Conservation (phyloP, 2,888 invertebrate genomes). For the Ophion ellenae region DNA sequence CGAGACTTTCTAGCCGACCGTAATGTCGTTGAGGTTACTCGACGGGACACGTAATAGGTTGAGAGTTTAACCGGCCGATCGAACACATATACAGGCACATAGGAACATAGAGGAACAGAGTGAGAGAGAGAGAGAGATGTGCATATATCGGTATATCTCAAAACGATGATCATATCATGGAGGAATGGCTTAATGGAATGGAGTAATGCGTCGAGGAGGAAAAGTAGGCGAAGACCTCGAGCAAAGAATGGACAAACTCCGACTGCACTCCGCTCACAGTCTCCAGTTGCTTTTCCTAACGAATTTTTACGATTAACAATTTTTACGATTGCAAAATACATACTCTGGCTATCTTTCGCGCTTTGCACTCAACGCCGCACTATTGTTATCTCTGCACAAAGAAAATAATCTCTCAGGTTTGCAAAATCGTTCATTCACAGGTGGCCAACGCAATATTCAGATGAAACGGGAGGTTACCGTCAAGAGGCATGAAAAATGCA, state of each 20-base stretch:
- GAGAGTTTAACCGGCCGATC: slow-evolving; percentile 72
- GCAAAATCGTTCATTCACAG: no score
- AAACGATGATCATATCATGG: slow-evolving; percentile 47
- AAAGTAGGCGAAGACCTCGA: slow-evolving; percentile 59
- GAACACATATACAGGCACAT: neutral
- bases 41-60: slow-evolving; percentile 78
- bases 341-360: no score
- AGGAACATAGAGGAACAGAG: neutral
- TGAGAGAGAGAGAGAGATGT: neutral
- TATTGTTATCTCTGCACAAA: no score
- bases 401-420: no score
- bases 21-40: slow-evolving; percentile 72
- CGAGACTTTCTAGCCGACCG: slow-evolving; percentile 75
- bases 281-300: slow-evolving; percentile 28
- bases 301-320: slow-evolving; percentile 3
- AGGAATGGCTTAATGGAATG: slow-evolving; percentile 28
- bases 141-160: slow-evolving; percentile 12
- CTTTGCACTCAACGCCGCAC: no score
- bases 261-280: slow-evolving; percentile 10
- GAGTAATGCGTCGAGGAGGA: slow-evolving; percentile 39
- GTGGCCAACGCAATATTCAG: no score
- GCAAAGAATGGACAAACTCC: slow-evolving; percentile 8
- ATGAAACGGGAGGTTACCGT: no score
- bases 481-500: no score
- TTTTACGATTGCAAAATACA: no score